A percentile compares a stretch with the other conserved stretches of the same genome.
phyloP scores from a whole-genome alignment of 1,140 invertebrate species.

The Neoseiulus cucumeris region DNA sequence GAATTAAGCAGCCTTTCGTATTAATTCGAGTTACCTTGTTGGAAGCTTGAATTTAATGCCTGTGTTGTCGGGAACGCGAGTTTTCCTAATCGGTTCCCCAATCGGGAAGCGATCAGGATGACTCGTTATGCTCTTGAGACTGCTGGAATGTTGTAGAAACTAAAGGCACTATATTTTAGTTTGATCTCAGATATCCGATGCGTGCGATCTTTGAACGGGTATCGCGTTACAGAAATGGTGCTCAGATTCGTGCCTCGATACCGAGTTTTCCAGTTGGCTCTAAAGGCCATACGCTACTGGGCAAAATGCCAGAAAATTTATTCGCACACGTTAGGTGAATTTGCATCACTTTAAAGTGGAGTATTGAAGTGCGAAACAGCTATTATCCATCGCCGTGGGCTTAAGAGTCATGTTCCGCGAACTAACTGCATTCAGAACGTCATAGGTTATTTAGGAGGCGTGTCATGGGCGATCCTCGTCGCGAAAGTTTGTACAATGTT shows the following conservation, averaged over 20 bases:
- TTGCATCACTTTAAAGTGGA: too few species aligned
- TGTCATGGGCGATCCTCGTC: slow-evolving; percentile 4
- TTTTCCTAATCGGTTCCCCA: too few species aligned
- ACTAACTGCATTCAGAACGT: neutral
- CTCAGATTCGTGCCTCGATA: slow-evolving; percentile 3
- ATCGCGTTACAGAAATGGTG: slow-evolving; percentile 1
- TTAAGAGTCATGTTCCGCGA: too few species aligned
- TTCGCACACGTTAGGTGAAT: slow-evolving; percentile 1
- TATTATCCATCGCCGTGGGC: too few species aligned
- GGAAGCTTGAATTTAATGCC: neutral
- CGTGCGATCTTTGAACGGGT: slow-evolving; percentile 1
- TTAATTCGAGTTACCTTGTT: neutral
- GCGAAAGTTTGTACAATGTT: slow-evolving; percentile 5
- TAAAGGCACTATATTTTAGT: neutral
- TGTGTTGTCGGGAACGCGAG: neutral
- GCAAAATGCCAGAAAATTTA: slow-evolving; percentile 6
- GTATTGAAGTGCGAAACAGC: too few species aligned
- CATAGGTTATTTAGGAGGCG: neutral
- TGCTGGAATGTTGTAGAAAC: too few species aligned
- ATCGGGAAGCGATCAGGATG: too few species aligned
- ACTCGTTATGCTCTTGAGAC: too few species aligned
- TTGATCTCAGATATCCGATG: slow-evolving; percentile 6
- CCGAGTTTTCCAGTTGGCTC: neutral
- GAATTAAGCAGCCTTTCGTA: neutral
- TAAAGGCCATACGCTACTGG: slow-evolving; percentile 4